phyloP scores from a whole-genome alignment of 1,140 invertebrate genomes.

The Riptortus pedestris region DNA sequence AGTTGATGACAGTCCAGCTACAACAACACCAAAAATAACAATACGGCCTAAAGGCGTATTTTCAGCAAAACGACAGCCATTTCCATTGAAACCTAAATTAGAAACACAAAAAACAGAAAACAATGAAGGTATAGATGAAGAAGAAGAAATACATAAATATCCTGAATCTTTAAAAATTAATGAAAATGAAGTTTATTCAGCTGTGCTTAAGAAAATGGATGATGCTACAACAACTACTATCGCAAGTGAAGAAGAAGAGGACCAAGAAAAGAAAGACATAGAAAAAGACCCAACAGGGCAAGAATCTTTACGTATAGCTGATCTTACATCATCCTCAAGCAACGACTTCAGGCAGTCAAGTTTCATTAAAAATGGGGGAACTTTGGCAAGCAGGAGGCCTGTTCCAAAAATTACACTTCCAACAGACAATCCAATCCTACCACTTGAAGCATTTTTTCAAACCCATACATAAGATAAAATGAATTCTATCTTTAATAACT shows the following conservation, averaged over 20 bases:
- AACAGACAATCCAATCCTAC: slow-evolving; percentile 43
- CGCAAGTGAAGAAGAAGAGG: slow-evolving; percentile 27
- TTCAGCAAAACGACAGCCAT: slow-evolving; percentile 32
- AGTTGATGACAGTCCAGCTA: slow-evolving; percentile 19
- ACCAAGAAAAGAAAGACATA: slow-evolving; percentile 5
- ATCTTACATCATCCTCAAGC: slow-evolving; percentile 42
- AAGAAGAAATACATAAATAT: slow-evolving; percentile 7
- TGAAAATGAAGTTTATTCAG: slow-evolving; percentile 25
- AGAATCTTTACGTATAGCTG: slow-evolving; percentile 39
- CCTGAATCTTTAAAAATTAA: slow-evolving; percentile 18
- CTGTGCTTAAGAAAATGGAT: slow-evolving; percentile 30
- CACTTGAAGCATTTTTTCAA: slow-evolving; percentile 45
- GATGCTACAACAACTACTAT: slow-evolving; percentile 29
- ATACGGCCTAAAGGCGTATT: slow-evolving; percentile 30
- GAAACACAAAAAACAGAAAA: slow-evolving; percentile 22
- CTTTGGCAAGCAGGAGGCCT: slow-evolving; percentile 34
- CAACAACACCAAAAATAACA: slow-evolving; percentile 17
- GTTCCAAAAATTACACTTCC: slow-evolving; percentile 37
- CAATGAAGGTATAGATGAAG: slow-evolving; percentile 23
- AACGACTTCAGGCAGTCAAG: slow-evolving; percentile 40
- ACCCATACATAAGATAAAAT: too few relatives aligned
- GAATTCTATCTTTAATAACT: too few relatives aligned
- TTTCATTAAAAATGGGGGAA: slow-evolving; percentile 39
- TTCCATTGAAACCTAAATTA: slow-evolving; percentile 17
- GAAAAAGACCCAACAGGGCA: slow-evolving; percentile 35